Evolutionary conservation across 1,140 invertebrate species (phyloP).

Genomic region (Drosophila subpulchrella): DNA sequence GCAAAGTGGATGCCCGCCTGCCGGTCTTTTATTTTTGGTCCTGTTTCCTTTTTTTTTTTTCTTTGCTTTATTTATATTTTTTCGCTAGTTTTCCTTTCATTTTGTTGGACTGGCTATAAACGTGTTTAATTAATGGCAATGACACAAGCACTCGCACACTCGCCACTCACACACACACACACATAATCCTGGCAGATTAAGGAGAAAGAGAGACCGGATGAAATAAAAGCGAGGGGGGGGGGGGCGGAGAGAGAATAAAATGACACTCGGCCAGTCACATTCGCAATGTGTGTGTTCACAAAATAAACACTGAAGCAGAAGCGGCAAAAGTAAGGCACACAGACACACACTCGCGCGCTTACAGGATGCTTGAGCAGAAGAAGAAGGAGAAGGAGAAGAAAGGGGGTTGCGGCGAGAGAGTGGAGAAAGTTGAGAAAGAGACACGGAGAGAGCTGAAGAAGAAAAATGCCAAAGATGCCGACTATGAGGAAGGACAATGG

Average conservation of each 20-base stretch:
- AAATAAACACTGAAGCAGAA: constrained; percentile 59
- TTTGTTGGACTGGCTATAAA: constrained; percentile 54
- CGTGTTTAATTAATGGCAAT: constrained; percentile 81
- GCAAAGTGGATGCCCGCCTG: constrained; percentile 61
- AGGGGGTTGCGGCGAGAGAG: not conserved
- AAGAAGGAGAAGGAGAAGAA: constrained; percentile 8
- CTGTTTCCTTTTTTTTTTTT: not conserved
- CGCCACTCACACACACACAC: constrained; percentile 7
- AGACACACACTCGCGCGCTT: constrained; percentile 7
- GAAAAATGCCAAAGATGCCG: constrained; percentile 67
- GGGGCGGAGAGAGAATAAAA: constrained; percentile 39
- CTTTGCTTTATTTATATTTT: constrained; percentile 6
- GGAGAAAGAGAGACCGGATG: constrained; percentile 4
- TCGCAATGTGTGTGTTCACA: constrained; percentile 51
- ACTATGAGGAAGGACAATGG: constrained; percentile 64
- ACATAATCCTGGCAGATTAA: constrained; percentile 35
- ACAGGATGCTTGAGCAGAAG: constrained; percentile 33
- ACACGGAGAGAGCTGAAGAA: constrained; percentile 41
- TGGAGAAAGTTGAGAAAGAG: not conserved
- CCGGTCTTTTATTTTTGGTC: constrained; percentile 15
- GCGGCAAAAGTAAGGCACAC: constrained; percentile 53
- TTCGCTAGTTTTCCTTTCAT: constrained; percentile 18
- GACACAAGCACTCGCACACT: constrained; percentile 47
- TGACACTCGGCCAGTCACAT: constrained; percentile 60
- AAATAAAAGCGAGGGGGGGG: not conserved